Percentiles rank a stretch among this genome's conserved stretches.
phyloP scores from a whole-genome alignment of 2,113 vertebrate species.

The Alouatta palliata region DNA sequence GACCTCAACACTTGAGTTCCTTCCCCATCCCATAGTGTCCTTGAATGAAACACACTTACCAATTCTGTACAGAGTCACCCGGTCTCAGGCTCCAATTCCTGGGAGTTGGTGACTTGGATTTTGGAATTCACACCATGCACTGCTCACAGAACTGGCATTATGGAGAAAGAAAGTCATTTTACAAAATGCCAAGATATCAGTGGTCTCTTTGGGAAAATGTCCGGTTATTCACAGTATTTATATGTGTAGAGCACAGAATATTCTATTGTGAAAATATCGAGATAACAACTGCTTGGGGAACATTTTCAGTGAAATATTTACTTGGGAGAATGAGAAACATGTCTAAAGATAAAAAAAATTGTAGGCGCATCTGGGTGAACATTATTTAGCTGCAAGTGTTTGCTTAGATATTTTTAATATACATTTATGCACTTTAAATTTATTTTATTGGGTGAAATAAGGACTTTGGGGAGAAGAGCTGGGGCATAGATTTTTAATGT shows the following conservation, averaged over 20 bases:
- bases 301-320: conserved; percentile 77
- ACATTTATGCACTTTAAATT: conserved; percentile 77
- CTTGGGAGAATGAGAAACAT: conserved; percentile 64
- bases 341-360: conserved; percentile 70
- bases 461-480: conserved; percentile 71
- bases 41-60: neutral
- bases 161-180: neutral
- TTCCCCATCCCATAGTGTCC: neutral
- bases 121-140: neutral
- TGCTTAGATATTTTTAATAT: conserved; percentile 76
- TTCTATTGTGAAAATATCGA: conserved; percentile 69
- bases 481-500: conserved; percentile 52
- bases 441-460: conserved; percentile 73
- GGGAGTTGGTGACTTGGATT: neutral
- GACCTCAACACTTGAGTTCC: neutral
- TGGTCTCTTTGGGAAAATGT: conserved; percentile 52
- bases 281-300: conserved; percentile 75
- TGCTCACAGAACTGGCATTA: neutral
- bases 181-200: conserved; percentile 13
- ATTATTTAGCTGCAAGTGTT: conserved; percentile 72
- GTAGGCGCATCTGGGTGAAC: conserved; percentile 59
- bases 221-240: conserved; percentile 67
- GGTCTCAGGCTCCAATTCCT: neutral
- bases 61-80: neutral
- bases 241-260: conserved; percentile 64